These are phyloP conservation scores for Copsychus sechellarum DNA, from an alignment of 2,113 vertebrate species.

Conservation along the genomic window DNA sequence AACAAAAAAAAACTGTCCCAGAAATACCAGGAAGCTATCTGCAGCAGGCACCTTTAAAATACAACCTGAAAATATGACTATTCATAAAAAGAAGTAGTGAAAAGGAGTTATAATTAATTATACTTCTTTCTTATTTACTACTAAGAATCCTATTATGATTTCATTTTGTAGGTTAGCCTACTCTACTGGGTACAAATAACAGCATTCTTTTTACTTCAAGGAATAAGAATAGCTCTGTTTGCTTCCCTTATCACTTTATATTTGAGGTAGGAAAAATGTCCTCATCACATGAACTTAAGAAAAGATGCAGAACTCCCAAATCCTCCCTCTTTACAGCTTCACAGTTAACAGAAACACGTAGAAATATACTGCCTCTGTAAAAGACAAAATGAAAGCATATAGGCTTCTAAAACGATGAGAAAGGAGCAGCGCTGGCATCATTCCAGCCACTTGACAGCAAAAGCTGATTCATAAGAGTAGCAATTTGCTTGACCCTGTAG, in stretches of 20 bases:
- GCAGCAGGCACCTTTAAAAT: background rate
- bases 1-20: background rate
- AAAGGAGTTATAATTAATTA: background rate
- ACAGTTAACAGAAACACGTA: background rate
- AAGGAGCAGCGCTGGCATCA: background rate
- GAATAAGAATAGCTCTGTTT: background rate
- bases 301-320: background rate
- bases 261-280: too few relatives aligned
- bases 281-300: background rate
- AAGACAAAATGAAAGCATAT: background rate
- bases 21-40: background rate
- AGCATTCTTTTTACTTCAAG: background rate
- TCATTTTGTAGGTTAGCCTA: background rate
- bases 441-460: background rate
- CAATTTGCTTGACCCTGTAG: slow-evolving; percentile 1
- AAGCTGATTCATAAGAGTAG: slow-evolving; percentile 4
- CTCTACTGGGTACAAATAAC: background rate
- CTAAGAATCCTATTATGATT: background rate
- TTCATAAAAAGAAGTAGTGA: background rate
- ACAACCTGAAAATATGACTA: background rate
- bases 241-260: background rate
- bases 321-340: background rate
- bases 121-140: background rate
- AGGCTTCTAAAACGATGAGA: background rate
- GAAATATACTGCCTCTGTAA: background rate